Conservation (phyloP, 2,113 vertebrate genomes). For the Nycticebus coucang region DNA sequence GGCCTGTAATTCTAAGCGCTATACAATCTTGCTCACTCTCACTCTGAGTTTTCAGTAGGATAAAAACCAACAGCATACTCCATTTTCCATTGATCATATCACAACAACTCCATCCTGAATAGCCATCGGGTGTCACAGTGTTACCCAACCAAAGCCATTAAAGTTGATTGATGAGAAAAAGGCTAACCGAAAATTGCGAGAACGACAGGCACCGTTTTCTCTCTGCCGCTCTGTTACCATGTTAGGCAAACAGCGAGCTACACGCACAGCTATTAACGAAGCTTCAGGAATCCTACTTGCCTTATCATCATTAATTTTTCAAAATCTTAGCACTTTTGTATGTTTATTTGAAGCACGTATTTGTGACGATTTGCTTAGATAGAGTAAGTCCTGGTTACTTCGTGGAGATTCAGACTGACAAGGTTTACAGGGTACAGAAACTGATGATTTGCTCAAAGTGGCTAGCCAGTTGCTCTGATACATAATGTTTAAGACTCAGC, state of each 20-base stretch:
- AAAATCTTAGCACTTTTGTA: constrained; percentile 75
- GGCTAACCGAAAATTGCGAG: constrained; percentile 59
- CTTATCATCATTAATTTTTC: constrained; percentile 72
- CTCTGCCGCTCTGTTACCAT: neutral
- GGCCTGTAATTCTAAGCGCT: constrained; percentile 55
- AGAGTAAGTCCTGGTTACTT: constrained; percentile 59
- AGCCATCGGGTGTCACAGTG: constrained; percentile 49
- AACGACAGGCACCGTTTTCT: neutral
- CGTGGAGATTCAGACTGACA: constrained; percentile 69
- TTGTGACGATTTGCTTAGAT: constrained; percentile 76
- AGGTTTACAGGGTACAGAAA: constrained; percentile 26
- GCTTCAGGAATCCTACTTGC: constrained; percentile 66
- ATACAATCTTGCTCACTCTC: neutral
- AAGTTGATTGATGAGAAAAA: constrained; percentile 51
- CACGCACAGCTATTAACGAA: neutral
- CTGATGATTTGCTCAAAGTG: constrained; percentile 57
- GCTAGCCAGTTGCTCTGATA: constrained; percentile 51
- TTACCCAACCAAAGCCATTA: constrained; percentile 59
- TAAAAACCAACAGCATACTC: neutral
- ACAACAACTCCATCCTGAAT: constrained; percentile 67
- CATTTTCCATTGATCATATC: constrained; percentile 67
- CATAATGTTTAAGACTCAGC: constrained; percentile 60
- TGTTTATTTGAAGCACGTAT: constrained; percentile 73
- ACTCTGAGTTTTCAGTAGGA: neutral
- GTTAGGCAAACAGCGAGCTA: constrained; percentile 40